phyloP scores from a whole-genome alignment of 2,797 vertebrate species.

The Aulostomus chinensis region DNA sequence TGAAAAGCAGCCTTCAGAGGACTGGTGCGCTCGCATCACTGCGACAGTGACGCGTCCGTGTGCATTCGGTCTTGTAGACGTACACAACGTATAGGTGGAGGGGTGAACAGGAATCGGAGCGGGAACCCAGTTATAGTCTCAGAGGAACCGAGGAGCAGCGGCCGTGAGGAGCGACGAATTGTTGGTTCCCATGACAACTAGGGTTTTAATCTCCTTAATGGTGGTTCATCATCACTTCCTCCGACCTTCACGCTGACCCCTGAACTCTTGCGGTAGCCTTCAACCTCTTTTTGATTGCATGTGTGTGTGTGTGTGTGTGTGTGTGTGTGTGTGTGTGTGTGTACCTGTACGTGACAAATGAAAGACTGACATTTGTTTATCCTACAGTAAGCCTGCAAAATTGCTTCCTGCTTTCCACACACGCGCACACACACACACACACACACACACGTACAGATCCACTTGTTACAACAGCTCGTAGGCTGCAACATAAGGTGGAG shows the following conservation, averaged over 20 bases:
- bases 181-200: slow-evolving; percentile 23
- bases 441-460: neutral
- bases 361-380: neutral
- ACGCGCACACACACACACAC: neutral
- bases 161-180: neutral
- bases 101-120: too few species aligned
- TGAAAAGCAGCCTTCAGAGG: too few species aligned
- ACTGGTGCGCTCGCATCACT: too few species aligned
- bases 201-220: slow-evolving; percentile 9
- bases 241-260: neutral
- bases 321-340: neutral
- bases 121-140: too few species aligned
- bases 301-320: neutral
- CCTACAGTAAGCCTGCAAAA: neutral
- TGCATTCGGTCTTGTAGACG: too few species aligned
- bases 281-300: neutral
- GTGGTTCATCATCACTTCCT: neutral
- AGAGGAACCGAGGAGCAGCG: too few species aligned
- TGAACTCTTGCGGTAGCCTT: neutral
- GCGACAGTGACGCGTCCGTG: too few species aligned
- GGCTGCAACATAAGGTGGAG: too few species aligned
- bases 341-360: neutral
- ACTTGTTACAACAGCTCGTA: too few species aligned
- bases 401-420: neutral
- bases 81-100: too few species aligned